Conservation (phyloP, 2,797 vertebrate genomes). For the Echiichthys vipera region DNA sequence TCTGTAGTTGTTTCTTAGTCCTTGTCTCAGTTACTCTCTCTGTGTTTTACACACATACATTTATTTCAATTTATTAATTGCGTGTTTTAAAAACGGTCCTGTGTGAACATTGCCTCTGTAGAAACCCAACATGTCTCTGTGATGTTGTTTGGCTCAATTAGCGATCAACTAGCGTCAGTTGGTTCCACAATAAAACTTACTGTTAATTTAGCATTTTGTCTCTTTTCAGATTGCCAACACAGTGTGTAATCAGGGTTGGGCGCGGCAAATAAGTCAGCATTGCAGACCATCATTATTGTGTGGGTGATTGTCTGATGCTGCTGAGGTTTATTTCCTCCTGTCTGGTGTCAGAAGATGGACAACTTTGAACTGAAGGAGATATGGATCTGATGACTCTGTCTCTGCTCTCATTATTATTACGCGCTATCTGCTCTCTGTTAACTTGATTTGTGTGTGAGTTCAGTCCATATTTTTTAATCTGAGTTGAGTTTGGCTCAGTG, state of each 20-base stretch:
- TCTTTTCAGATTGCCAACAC: slow-evolving; percentile 49
- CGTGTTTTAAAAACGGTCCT: neutral
- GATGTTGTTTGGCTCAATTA: slow-evolving; percentile 47
- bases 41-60: neutral
- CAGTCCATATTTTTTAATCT: slow-evolving; percentile 52
- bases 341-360: slow-evolving; percentile 52
- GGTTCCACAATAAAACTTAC: slow-evolving; percentile 63
- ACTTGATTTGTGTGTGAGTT: slow-evolving; percentile 57
- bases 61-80: neutral
- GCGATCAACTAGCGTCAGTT: slow-evolving; percentile 27
- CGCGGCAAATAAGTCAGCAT: slow-evolving; percentile 43
- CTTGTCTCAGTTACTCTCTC: neutral
- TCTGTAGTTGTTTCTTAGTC: neutral
- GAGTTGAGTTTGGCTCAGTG: slow-evolving; percentile 15
- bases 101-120: neutral
- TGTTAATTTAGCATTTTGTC: slow-evolving; percentile 72
- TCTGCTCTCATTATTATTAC: slow-evolving; percentile 58
- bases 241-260: slow-evolving; percentile 62
- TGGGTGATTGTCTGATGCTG: slow-evolving; percentile 28
- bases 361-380: slow-evolving; percentile 55
- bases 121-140: slow-evolving; percentile 9
- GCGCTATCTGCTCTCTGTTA: slow-evolving; percentile 40
- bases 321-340: slow-evolving; percentile 41
- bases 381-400: slow-evolving; percentile 51
- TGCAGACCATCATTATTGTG: slow-evolving; percentile 44